A percentile compares a stretch with the other conserved stretches of the same genome.
These are phyloP conservation scores for Creontiades dilutus DNA, from an alignment of 2,888 invertebrate species.

Conservation along the genomic window DNA sequence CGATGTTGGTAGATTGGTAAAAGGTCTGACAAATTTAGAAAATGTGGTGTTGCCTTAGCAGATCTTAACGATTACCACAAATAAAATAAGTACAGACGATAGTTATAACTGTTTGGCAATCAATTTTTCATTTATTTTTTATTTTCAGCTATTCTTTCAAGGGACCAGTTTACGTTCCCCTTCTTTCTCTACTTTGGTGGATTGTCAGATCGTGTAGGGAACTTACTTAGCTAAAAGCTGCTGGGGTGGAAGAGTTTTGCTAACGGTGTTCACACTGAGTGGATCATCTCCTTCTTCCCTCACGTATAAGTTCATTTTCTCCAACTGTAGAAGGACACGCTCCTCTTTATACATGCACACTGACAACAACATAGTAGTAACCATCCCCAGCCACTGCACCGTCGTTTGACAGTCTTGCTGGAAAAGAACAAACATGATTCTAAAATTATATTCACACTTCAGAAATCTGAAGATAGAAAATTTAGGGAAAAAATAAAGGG, in stretches of 20 bases:
- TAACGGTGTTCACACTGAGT: conserved; percentile 75
- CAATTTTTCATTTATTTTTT: no score
- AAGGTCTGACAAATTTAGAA: no score
- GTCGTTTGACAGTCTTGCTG: conserved; percentile 73
- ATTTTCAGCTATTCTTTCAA: no score
- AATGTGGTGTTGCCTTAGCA: no score
- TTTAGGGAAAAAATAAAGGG: no score
- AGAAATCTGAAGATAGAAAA: no score
- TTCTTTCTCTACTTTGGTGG: no score
- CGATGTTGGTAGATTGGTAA: no score
- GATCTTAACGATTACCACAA: no score
- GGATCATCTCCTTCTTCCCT: conserved; percentile 75
- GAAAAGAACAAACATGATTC: conserved; percentile 34
- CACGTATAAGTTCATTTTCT: conserved; percentile 80
- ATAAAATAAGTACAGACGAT: no score
- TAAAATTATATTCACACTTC: not conserved
- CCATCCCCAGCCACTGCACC: conserved; percentile 73
- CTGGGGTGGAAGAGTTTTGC: conserved; percentile 75
- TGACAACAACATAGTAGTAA: conserved; percentile 71
- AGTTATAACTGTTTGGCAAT: no score
- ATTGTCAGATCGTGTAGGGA: not conserved
- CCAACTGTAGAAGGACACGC: conserved; percentile 77
- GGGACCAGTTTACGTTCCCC: no score
- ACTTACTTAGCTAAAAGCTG: conserved; percentile 74
- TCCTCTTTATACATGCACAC: conserved; percentile 71